Conservation (phyloP, 2,113 vertebrate genomes). For the Toxotes jaculatrix region DNA sequence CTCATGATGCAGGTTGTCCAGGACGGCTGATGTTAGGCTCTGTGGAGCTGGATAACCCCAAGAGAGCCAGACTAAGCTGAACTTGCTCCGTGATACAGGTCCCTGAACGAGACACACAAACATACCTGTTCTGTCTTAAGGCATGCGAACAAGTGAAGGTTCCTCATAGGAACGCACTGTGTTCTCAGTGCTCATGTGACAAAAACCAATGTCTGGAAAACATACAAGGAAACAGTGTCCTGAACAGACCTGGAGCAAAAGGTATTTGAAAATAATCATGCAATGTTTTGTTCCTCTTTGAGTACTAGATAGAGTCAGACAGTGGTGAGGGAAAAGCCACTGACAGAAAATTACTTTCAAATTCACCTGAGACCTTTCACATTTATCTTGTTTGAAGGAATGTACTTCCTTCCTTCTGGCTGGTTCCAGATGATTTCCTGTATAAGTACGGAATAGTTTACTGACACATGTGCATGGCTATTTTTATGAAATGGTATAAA, state of each 20-base stretch:
- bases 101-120: conserved; percentile 44
- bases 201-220: conserved; percentile 61
- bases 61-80: neutral
- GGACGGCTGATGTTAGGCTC: neutral
- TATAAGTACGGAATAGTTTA: neutral
- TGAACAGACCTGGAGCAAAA: conserved; percentile 45
- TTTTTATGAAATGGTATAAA: neutral
- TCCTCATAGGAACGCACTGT: conserved; percentile 40
- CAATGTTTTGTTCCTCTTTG: conserved; percentile 36
- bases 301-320: conserved; percentile 8
- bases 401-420: neutral
- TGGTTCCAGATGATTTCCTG: neutral
- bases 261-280: conserved; percentile 21
- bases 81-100: neutral
- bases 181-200: conserved; percentile 44
- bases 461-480: neutral
- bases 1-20: neutral
- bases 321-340: neutral
- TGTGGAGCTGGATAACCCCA: neutral
- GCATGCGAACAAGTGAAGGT: conserved; percentile 59
- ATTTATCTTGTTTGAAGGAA: neutral
- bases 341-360: neutral
- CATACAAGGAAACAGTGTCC: conserved; percentile 30
- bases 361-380: neutral
- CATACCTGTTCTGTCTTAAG: conserved; percentile 66